Percentiles rank a stretch among this genome's conserved stretches.
Evolutionary conservation across 1,140 invertebrate species (phyloP).

Genomic region (Zaprionus camerounensis): DNA sequence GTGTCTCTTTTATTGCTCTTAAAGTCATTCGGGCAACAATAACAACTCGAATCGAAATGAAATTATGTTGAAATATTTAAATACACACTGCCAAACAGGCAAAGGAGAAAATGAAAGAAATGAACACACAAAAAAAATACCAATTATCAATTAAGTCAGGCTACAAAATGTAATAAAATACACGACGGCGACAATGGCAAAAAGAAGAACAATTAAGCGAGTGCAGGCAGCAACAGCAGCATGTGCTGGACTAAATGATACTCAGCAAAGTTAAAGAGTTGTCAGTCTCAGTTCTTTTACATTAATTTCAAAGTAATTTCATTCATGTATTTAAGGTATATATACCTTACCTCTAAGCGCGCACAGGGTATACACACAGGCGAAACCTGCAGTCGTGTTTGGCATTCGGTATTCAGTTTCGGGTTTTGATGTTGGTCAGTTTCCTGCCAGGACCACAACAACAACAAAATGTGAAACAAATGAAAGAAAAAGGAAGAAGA

Average conservation of each 20-base stretch:
- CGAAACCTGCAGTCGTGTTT: slow-evolving; percentile 35
- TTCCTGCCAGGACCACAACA: slow-evolving; percentile 38
- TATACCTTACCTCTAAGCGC: background rate
- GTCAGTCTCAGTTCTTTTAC: too few relatives aligned
- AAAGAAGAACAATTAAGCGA: slow-evolving; percentile 40
- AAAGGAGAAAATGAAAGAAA: slow-evolving; percentile 49
- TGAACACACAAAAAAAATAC: slow-evolving; percentile 56
- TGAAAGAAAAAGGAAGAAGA: slow-evolving; percentile 26
- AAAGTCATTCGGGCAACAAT: slow-evolving; percentile 45
- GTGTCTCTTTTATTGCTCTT: slow-evolving; percentile 36
- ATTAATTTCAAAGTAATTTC: too few relatives aligned
- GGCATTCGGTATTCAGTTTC: slow-evolving; percentile 39
- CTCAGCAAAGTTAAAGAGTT: too few relatives aligned
- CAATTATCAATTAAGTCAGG: slow-evolving; percentile 79
- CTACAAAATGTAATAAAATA: slow-evolving; percentile 71
- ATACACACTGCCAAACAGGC: slow-evolving; percentile 61
- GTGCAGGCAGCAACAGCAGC: too few relatives aligned
- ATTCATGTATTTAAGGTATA: too few relatives aligned
- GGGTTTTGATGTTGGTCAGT: slow-evolving; percentile 49
- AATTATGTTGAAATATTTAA: slow-evolving; percentile 81
- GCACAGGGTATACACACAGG: slow-evolving; percentile 31
- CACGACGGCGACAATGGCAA: slow-evolving; percentile 45
- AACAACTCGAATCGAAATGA: slow-evolving; percentile 62
- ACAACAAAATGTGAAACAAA: slow-evolving; percentile 10
- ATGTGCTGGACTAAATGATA: too few relatives aligned